Percentiles rank a stretch among this genome's conserved stretches.
phyloP scores from a whole-genome alignment of 1,140 invertebrate genomes.

The Stenopsyche tienmushanensis region DNA sequence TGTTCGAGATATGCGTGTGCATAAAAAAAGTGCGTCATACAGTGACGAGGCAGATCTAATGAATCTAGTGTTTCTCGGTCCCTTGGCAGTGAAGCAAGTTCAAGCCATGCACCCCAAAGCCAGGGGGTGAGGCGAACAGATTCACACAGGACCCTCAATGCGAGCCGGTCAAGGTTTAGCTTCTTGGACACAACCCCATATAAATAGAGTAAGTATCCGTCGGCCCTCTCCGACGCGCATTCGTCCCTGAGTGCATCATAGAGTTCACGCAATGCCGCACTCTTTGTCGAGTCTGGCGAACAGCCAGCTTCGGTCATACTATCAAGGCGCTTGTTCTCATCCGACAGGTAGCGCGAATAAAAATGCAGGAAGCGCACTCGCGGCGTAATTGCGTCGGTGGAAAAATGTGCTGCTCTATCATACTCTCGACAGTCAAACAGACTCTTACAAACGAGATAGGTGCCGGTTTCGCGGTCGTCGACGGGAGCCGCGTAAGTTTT shows the following conservation, averaged over 20 bases:
- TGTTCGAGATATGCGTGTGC: slow-evolving; percentile 89
- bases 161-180: slow-evolving; percentile 73
- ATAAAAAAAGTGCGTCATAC: slow-evolving; percentile 93
- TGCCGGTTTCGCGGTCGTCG: slow-evolving; percentile 58
- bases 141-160: slow-evolving; percentile 76
- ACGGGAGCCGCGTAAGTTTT: slow-evolving; percentile 38
- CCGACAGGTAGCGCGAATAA: slow-evolving; percentile 69
- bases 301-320: slow-evolving; percentile 77
- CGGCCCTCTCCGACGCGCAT: slow-evolving; percentile 65
- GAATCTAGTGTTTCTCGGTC: slow-evolving; percentile 72
- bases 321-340: slow-evolving; percentile 85
- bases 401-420: slow-evolving; percentile 83
- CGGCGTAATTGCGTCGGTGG: slow-evolving; percentile 67
- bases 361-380: slow-evolving; percentile 54
- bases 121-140: slow-evolving; percentile 77
- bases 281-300: slow-evolving; percentile 64
- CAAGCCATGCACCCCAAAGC: slow-evolving; percentile 92
- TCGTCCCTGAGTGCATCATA: slow-evolving; percentile 60
- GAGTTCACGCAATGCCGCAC: slow-evolving; percentile 48
- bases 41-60: slow-evolving; percentile 80
- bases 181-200: slow-evolving; percentile 91
- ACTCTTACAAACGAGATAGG: slow-evolving; percentile 80
- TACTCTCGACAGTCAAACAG: slow-evolving; percentile 94
- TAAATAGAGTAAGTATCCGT: slow-evolving; percentile 87
- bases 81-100: slow-evolving; percentile 82